These are phyloP conservation scores for Cheirogaleus major DNA, from an alignment of 2,797 vertebrate genomes.

Conservation along the genomic window DNA sequence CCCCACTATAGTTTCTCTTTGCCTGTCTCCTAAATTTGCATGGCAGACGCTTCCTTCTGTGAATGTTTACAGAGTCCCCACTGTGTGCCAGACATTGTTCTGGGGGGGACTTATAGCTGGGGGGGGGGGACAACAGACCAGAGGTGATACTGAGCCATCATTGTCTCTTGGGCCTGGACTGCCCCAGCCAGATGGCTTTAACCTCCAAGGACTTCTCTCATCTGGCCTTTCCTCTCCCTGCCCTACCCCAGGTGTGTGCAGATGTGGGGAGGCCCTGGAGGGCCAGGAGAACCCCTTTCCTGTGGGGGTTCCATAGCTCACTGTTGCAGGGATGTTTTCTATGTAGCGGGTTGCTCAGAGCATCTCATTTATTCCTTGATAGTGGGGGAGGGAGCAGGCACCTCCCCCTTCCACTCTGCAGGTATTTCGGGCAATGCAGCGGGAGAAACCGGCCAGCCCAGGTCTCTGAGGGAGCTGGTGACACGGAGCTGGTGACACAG, in stretches of 20 bases:
- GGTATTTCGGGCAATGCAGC: background rate
- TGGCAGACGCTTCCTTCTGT: background rate
- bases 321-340: background rate
- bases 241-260: background rate
- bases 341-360: rapidly evolving
- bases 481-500: background rate
- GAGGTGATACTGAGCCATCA: background rate
- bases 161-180: background rate
- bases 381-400: background rate
- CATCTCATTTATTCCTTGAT: background rate
- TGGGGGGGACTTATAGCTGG: too few relatives aligned
- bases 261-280: background rate
- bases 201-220: background rate
- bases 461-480: rapidly evolving
- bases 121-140: background rate
- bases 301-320: background rate
- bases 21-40: background rate
- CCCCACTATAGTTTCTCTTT: background rate
- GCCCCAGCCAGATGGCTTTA: background rate
- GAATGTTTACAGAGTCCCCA: background rate
- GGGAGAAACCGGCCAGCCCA: background rate
- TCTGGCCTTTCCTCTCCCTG: background rate
- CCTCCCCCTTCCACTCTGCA: background rate
- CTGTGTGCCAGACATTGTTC: background rate
- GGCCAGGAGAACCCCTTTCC: background rate